Evolutionary conservation across 2,888 invertebrate species (phyloP).

Genomic region (Orchesella flavescens): DNA sequence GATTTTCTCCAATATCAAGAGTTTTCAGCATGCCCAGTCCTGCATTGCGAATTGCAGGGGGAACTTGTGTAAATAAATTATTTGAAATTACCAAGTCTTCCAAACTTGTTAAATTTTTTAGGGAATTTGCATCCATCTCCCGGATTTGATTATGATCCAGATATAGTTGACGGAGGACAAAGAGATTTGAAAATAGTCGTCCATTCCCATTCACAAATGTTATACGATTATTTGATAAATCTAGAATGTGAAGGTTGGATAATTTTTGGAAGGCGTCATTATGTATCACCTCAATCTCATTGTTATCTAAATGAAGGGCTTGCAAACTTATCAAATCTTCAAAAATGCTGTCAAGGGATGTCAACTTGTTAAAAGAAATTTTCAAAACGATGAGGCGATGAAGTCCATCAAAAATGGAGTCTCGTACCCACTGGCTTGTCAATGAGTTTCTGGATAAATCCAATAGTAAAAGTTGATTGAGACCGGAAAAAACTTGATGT

Average conservation of each 20-base stretch:
- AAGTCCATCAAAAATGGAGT: conserved; percentile 85
- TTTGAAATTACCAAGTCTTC: conserved; percentile 92
- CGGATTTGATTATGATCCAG: conserved; percentile 89
- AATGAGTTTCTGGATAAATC: conserved; percentile 85
- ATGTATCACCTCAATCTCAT: conserved; percentile 89
- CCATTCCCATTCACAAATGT: conserved; percentile 86
- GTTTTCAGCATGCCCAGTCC: conserved; percentile 83
- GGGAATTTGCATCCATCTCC: conserved; percentile 85
- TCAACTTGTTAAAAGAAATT: conserved; percentile 88
- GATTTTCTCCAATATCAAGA: conserved; percentile 93
- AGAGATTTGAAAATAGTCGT: conserved; percentile 87
- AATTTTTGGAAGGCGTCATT: conserved; percentile 90
- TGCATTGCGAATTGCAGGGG: conserved; percentile 79
- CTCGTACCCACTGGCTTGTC: conserved; percentile 84
- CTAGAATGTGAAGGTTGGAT: conserved; percentile 90
- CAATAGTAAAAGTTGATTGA: conserved; percentile 60
- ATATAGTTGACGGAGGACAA: conserved; percentile 87
- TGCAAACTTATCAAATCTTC: conserved; percentile 90
- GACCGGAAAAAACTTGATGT: conserved; percentile 76
- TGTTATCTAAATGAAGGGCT: conserved; percentile 88
- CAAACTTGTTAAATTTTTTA: conserved; percentile 82
- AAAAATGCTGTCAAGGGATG: conserved; percentile 88
- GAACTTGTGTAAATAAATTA: conserved; percentile 86
- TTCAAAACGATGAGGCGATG: conserved; percentile 84
- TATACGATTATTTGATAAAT: conserved; percentile 89